phyloP scores from a whole-genome alignment of 2,888 invertebrate species.

The Geophilus truncorum region DNA sequence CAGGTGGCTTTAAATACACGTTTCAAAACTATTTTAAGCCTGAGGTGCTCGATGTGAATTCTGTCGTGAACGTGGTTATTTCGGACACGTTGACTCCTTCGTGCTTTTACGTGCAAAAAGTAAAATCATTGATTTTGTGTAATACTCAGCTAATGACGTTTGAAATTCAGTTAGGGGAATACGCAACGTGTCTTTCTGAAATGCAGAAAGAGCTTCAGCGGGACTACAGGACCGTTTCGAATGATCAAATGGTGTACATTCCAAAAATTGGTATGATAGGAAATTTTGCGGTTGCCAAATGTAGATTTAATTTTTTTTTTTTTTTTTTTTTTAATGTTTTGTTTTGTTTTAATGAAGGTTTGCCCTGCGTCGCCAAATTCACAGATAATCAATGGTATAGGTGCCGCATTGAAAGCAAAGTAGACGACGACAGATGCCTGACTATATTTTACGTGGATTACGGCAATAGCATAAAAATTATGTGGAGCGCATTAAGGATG shows the following conservation, averaged over 20 bases:
- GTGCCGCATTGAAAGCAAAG: neutral
- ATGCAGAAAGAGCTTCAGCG: no score
- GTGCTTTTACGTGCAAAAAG: neutral
- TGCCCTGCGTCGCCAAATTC: neutral
- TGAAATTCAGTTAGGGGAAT: neutral
- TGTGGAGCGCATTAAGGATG: neutral
- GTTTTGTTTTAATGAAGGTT: neutral
- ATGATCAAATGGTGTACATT: neutral
- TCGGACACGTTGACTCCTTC: neutral
- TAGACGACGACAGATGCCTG: neutral
- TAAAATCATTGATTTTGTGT: neutral
- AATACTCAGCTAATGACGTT: neutral
- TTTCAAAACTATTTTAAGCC: neutral
- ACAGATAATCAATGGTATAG: neutral
- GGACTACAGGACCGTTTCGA: no score
- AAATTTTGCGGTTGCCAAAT: neutral
- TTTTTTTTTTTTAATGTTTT: neutral
- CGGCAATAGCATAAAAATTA: neutral
- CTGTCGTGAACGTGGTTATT: neutral
- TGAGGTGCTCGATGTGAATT: neutral
- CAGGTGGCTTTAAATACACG: neutral
- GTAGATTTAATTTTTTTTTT: neutral
- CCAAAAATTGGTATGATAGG: neutral
- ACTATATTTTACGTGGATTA: neutral
- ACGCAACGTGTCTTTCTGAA: neutral